Conservation (phyloP, 2,888 invertebrate species). For the Capitulum mitella region DNA sequence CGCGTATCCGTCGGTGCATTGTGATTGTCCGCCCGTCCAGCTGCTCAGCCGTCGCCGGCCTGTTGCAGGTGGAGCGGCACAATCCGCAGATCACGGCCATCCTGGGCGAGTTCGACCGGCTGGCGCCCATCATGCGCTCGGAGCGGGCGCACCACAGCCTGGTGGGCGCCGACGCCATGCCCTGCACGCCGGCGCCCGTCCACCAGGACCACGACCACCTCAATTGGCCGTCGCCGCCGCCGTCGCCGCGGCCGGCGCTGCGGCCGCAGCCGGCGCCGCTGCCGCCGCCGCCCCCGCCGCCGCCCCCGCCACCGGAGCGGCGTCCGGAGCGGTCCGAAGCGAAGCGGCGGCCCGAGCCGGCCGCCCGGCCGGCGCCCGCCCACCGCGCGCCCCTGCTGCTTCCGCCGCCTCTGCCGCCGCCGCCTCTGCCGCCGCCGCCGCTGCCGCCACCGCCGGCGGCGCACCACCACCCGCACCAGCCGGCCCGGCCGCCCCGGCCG, state of each 20-base stretch:
- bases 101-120: slow-evolving; percentile 13
- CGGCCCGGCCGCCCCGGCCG: neutral
- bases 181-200: slow-evolving; percentile 21
- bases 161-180: slow-evolving; percentile 24
- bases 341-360: neutral
- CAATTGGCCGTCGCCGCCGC: neutral
- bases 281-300: slow-evolving; percentile 25
- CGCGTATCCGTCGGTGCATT: neutral
- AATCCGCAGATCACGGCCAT: slow-evolving; percentile 20
- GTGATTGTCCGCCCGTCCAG: neutral
- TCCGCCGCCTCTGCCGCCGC: neutral
- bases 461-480: neutral
- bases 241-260: neutral
- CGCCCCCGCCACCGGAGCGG: neutral
- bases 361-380: no score
- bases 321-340: neutral
- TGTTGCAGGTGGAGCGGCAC: neutral
- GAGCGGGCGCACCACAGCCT: slow-evolving; percentile 4
- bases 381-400: slow-evolving; percentile 6
- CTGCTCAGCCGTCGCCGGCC: neutral
- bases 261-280: slow-evolving; percentile 16
- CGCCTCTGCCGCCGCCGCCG: neutral
- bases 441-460: neutral
- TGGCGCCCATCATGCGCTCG: slow-evolving; percentile 25
- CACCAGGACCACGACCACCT: slow-evolving; percentile 24